phyloP scores from a whole-genome alignment of 2,113 vertebrate genomes.

The Stercorarius parasiticus region DNA sequence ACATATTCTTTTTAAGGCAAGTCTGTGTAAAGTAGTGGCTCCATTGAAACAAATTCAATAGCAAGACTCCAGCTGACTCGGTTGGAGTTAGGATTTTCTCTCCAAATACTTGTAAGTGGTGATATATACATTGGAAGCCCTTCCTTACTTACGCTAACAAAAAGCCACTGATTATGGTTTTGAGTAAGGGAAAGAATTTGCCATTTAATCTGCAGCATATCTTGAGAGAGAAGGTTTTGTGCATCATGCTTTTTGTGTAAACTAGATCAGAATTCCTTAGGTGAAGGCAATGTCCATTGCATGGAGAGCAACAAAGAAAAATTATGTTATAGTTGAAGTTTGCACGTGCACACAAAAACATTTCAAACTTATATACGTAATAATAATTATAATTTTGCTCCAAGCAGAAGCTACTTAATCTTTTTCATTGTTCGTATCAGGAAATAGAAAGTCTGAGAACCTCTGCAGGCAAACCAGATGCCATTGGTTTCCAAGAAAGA shows the following conservation, averaged over 20 bases:
- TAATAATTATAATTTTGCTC: conserved; percentile 7
- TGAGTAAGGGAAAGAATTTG: background rate
- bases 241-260: background rate
- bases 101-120: background rate
- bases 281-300: background rate
- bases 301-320: background rate
- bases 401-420: background rate
- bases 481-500: background rate
- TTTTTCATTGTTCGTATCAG: background rate
- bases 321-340: background rate
- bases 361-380: background rate
- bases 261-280: background rate
- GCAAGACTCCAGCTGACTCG: background rate
- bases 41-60: background rate
- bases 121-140: background rate
- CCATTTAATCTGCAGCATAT: background rate
- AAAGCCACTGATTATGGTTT: background rate
- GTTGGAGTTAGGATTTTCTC: background rate
- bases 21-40: background rate
- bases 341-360: background rate
- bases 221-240: background rate
- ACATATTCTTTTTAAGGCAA: background rate
- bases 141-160: background rate
- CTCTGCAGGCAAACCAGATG: background rate
- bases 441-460: background rate